A percentile compares a stretch with the other conserved stretches of the same genome.
Conservation (phyloP, 2,113 vertebrate species). For the Tetraodon nigroviridis region DNA sequence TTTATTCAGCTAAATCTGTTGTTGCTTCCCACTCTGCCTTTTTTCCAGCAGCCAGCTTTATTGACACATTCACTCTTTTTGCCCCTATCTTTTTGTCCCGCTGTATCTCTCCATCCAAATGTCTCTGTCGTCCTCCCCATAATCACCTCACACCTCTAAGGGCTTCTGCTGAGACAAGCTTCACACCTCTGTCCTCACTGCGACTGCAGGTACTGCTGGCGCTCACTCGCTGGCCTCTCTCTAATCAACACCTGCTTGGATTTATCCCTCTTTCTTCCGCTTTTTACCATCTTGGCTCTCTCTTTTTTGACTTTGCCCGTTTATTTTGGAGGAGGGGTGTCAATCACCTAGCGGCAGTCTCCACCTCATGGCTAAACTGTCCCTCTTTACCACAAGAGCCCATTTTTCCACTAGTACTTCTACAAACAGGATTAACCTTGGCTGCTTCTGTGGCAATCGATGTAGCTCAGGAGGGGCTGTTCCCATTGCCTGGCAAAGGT, state of each 20-base stretch:
- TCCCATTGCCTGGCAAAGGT: not conserved
- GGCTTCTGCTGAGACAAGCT: slow-evolving; percentile 65
- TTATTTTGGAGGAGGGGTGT: slow-evolving; percentile 55
- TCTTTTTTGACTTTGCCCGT: not conserved
- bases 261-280: slow-evolving; percentile 50
- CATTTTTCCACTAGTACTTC: slow-evolving; percentile 57
- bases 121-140: slow-evolving; percentile 57
- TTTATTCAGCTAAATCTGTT: slow-evolving; percentile 54
- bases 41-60: slow-evolving; percentile 55
- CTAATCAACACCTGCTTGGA: slow-evolving; percentile 73
- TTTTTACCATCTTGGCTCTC: slow-evolving; percentile 8
- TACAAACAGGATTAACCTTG: slow-evolving; percentile 73
- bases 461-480: slow-evolving; percentile 16
- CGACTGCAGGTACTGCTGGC: slow-evolving; percentile 68
- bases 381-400: slow-evolving; percentile 71
- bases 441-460: slow-evolving; percentile 14
- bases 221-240: slow-evolving; percentile 66
- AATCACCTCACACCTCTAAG: slow-evolving; percentile 70
- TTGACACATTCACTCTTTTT: slow-evolving; percentile 59
- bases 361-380: slow-evolving; percentile 69
- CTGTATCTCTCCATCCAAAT: slow-evolving; percentile 59
- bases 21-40: slow-evolving; percentile 51
- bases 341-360: slow-evolving; percentile 71
- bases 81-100: slow-evolving; percentile 29
- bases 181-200: slow-evolving; percentile 64